Evolutionary conservation across 2,797 vertebrate genomes (phyloP), one percentile per base, ranked within the genome.

Genomic region (Pseudochromis fuscus): DNA sequence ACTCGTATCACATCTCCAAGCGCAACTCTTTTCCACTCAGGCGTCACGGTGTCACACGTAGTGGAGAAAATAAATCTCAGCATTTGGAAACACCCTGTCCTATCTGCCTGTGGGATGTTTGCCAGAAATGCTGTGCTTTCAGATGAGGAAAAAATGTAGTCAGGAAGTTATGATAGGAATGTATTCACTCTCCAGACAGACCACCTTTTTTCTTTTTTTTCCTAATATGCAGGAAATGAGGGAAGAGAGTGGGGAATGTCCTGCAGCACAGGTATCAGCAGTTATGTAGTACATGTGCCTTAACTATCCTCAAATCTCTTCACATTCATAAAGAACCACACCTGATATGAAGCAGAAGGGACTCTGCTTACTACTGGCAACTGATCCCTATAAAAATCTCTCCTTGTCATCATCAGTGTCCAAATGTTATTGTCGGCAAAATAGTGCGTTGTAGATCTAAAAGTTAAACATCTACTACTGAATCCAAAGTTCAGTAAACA

Each of bases 401-500:
- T 19, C 16, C 58, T 42, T 4, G 30, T 40, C 40, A 38, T 31
- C 13, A 62, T 10, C n/a, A 58, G 11, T 30, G 12, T 53, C 4
- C n/a, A 28, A 53, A 46, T 18, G n/a, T 7, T 56, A 31, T 61
- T 4, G 28, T 6, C 60, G 25, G 18, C 25, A 42, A 18, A 21
- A 28, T 21, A 6, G 4, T 25, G 35, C 28, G 28, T 35, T 48
- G 59, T 24, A 61, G 25, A 64, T 40, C 69, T 24, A 51, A 42
- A 73, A 69, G 86, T 88, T 88, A 84, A 88, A 87, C 68, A 87
- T 87, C 73, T 67, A 88, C 84, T 8, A 49, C 50, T 67, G 45
- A 75, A 82, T 87, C 77, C 87, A 87, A 90, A 91, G 82, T 82
- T 75, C 82, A 87, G 49, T 23, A 79, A 87, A 69, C 51, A 66